Evolutionary conservation across 2,113 vertebrate species (phyloP).

Genomic region (Pleuronectes platessa): DNA sequence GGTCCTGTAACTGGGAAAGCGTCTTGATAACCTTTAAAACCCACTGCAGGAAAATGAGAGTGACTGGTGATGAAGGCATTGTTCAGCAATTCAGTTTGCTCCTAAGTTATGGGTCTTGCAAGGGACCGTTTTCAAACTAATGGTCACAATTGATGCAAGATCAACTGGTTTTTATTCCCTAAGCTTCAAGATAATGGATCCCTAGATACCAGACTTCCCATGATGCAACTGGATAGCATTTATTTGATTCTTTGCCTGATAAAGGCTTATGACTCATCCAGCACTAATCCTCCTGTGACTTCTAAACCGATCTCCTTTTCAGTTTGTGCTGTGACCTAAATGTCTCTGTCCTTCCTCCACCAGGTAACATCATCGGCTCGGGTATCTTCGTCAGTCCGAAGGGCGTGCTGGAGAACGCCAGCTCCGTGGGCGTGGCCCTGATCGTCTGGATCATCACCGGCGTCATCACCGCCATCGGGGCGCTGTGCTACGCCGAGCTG

Average conservation of each 20-base stretch:
- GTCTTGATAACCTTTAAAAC: background rate
- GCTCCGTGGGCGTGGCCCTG: slow-evolving; percentile 90
- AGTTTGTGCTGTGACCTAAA: background rate
- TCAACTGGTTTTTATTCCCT: background rate
- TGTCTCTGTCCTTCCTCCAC: background rate
- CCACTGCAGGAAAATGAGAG: no score
- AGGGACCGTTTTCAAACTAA: no score
- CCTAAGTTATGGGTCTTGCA: no score
- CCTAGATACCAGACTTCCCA: background rate
- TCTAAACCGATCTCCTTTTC: background rate
- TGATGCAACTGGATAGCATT: background rate
- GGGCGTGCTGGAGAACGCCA: slow-evolving; percentile 92
- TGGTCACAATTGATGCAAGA: background rate
- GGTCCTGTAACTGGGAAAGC: background rate
- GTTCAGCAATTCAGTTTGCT: no score
- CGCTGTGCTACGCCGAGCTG: slow-evolving; percentile 92
- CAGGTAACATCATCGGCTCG: slow-evolving; percentile 95
- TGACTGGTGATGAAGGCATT: no score
- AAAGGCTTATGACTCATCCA: background rate
- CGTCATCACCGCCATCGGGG: slow-evolving; percentile 90
- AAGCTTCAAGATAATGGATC: background rate
- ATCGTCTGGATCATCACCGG: slow-evolving; percentile 93
- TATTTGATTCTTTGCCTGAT: background rate
- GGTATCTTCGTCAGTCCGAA: slow-evolving; percentile 95
- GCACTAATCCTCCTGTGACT: background rate